phyloP scores from a whole-genome alignment of 2,113 vertebrate species.

The Ptilonorhynchus violaceus region DNA sequence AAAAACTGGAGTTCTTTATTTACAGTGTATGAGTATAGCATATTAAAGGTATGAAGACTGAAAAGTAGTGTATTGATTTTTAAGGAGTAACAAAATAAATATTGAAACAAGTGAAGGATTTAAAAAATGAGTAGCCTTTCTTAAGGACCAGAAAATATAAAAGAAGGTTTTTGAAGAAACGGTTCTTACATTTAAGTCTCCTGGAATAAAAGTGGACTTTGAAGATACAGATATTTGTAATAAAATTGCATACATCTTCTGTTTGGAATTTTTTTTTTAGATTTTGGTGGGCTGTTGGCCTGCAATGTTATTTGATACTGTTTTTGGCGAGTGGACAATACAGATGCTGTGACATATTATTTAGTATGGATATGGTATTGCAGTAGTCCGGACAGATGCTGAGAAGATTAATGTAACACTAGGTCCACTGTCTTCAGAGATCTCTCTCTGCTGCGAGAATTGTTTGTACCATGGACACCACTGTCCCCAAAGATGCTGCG shows the following conservation, averaged over 20 bases:
- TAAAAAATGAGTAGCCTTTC: not conserved
- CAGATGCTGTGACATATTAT: conserved; percentile 31
- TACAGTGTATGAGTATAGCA: not conserved
- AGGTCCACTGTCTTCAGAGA: conserved; percentile 30
- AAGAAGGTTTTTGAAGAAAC: not conserved
- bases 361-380: conserved; percentile 47
- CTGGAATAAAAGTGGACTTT: not conserved
- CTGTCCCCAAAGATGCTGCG: conserved; percentile 56
- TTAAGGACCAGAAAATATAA: not conserved
- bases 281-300: not conserved
- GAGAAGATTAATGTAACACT: conserved; percentile 44
- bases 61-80: not conserved
- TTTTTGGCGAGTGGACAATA: not conserved
- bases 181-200: not conserved
- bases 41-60: not conserved
- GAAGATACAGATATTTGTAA: not conserved
- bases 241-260: not conserved
- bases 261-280: not conserved
- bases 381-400: not conserved
- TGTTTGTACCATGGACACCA: conserved; percentile 70
- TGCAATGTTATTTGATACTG: accelerated
- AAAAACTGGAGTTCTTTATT: not conserved
- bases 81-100: not conserved
- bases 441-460: conserved; percentile 27
- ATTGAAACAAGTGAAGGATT: not conserved